Percentiles rank a stretch among this genome's conserved stretches.
Evolutionary conservation across 2,888 invertebrate genomes (phyloP).

Genomic region (Dione juno): DNA sequence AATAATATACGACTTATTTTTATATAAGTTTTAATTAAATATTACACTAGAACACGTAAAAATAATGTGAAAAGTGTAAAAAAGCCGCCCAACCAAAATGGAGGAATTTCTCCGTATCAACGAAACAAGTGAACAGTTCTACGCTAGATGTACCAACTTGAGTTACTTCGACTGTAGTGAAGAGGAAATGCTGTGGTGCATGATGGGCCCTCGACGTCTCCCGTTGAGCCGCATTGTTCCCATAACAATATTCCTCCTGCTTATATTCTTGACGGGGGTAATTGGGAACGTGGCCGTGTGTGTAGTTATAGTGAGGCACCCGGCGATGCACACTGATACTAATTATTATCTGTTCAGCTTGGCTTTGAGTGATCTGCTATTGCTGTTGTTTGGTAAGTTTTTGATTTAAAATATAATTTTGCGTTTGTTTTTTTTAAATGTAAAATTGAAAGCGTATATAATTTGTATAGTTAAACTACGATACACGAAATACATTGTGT

Average conservation of each 20-base stretch:
- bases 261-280: conserved; percentile 92
- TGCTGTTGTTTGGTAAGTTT: conserved; percentile 91
- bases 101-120: conserved; percentile 63
- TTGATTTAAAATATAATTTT: neutral
- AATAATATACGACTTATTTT: too few relatives aligned
- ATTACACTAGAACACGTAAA: neutral
- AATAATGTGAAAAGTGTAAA: neutral
- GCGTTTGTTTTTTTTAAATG: too few relatives aligned
- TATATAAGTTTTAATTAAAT: neutral
- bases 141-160: conserved; percentile 71
- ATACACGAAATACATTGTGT: too few relatives aligned
- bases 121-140: conserved; percentile 60
- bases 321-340: conserved; percentile 94
- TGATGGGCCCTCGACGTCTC: conserved; percentile 85
- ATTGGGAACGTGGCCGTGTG: conserved; percentile 93
- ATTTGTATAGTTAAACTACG: too few relatives aligned
- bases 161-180: conserved; percentile 82
- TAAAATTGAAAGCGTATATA: too few relatives aligned
- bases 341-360: conserved; percentile 96
- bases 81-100: conserved; percentile 50
- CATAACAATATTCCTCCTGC: conserved; percentile 87
- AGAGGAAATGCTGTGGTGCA: conserved; percentile 82
- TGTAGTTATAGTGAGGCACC: conserved; percentile 91
- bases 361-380: conserved; percentile 92
- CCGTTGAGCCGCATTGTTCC: conserved; percentile 82